Evolutionary conservation across 2,113 vertebrate species (phyloP), one percentile per base, ranked within the genome.

Genomic region (Trogon surrucura): DNA sequence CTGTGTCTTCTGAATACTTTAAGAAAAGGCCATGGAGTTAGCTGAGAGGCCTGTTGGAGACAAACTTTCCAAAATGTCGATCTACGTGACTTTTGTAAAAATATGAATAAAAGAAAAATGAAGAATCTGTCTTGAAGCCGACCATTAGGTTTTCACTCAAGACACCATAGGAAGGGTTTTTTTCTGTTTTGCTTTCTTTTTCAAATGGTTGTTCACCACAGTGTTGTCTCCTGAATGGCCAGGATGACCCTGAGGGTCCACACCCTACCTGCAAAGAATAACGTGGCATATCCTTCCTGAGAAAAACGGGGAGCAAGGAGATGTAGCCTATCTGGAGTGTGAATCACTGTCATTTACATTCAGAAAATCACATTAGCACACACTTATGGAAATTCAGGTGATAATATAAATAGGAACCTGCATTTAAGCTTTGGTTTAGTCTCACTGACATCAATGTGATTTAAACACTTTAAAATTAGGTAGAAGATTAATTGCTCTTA

Each of bases 401-500:
- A 21, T 48, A 82, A 48, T 54, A 53, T 26, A 80, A 95, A 80
- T 7, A 90, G 70, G 27, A 86, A 47, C 30, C 45, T 86, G 5
- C 56, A 47, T 80, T 85, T 88, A 85, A 83, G 12, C 22, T 93
- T 78, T 56, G 16, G 17, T 62, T 88, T 86, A 91, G 29, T 70
- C 47, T 30, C n/a, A 16, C 8, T 56, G 36, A 88, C 45, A 78
- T 58, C 80, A 44, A 29, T 32, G 66, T 0, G 1, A 66, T 83
- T 73, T 71, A 88, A 93, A 73, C 15, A 71, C 16, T 51, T 71
- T 47, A 57, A 87, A 82, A 77, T 74, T 57, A 88, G 60, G 25
- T 72, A 74, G 34, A 57, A 64, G 29, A 60, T 75, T 89, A 92
- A 85, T 81, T 85, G 19, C 41, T 57, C 6, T 29, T 89, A 34